phyloP scores from a whole-genome alignment of 2,888 invertebrate genomes.

The Steinernema carpocapsae region DNA sequence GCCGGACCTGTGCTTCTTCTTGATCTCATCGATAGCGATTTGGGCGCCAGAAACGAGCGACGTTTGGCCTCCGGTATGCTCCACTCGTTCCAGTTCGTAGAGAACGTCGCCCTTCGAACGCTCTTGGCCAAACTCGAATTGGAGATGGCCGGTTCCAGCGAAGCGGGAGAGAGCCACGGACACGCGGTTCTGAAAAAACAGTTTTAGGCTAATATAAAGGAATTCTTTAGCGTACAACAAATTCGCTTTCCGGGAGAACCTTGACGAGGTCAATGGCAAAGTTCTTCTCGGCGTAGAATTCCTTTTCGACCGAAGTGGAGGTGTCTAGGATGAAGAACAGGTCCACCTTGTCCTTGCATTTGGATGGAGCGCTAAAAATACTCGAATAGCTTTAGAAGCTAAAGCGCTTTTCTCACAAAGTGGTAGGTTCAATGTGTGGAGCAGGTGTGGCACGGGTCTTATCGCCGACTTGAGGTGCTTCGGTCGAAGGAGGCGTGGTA shows the following conservation, averaged over 20 bases:
- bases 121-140: constrained; percentile 42
- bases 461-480: background rate
- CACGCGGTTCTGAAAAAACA: constrained; percentile 43
- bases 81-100: constrained; percentile 49
- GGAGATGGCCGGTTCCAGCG: constrained; percentile 39
- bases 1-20: constrained; percentile 1
- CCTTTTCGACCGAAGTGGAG: constrained; percentile 47
- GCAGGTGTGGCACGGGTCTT: constrained; percentile 10
- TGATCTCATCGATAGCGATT: constrained; percentile 41
- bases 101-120: constrained; percentile 46
- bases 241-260: constrained; percentile 50
- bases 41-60: constrained; percentile 46
- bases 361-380: constrained; percentile 28
- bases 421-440: constrained; percentile 23
- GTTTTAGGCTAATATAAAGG: constrained; percentile 24
- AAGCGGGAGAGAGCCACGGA: constrained; percentile 47
- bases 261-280: constrained; percentile 53
- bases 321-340: constrained; percentile 56
- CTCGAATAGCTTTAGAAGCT: background rate
- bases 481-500: constrained; percentile 21
- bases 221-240: constrained; percentile 43
- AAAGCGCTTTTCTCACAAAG: constrained; percentile 14
- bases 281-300: constrained; percentile 50
- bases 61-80: constrained; percentile 50
- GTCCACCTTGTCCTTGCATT: constrained; percentile 55